Conservation (phyloP, 2,888 invertebrate species). For the Zhengitettix transpicula region DNA sequence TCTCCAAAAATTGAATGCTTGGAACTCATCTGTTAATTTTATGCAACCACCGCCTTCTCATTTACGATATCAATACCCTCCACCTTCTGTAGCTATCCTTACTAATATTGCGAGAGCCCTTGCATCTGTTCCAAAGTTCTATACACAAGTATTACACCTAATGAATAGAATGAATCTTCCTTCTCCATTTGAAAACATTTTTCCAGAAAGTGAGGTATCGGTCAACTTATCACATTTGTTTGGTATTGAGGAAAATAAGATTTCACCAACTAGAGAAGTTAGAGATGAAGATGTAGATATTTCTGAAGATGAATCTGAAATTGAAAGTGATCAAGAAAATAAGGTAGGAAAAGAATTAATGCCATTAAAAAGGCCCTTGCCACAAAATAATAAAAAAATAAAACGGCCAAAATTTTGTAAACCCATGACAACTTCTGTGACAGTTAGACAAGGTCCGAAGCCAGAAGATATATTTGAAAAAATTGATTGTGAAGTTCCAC, state of each 20-base stretch:
- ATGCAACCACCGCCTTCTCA: constrained; percentile 60
- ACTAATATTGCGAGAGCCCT: constrained; percentile 64
- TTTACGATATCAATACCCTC: constrained; percentile 65
- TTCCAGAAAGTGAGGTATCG: constrained; percentile 8
- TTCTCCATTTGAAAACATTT: constrained; percentile 49
- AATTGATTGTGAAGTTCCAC: constrained; percentile 25
- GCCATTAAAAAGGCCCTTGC: constrained; percentile 28
- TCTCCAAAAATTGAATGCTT: constrained; percentile 39
- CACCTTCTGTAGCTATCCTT: constrained; percentile 51
- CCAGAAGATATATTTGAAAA: constrained; percentile 38
- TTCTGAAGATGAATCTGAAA: constrained; percentile 39
- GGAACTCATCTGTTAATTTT: constrained; percentile 42
- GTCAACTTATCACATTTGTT: not conserved
- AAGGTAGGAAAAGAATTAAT: constrained; percentile 20
- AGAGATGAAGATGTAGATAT: constrained; percentile 7
- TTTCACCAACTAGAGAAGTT: constrained; percentile 14
- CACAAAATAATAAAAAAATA: constrained; percentile 29
- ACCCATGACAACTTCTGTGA: constrained; percentile 15
- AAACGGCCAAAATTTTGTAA: constrained; percentile 39
- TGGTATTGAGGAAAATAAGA: constrained; percentile 16
- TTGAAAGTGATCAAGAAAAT: constrained; percentile 41
- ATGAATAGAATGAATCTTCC: constrained; percentile 92
- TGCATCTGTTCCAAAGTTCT: constrained; percentile 61
- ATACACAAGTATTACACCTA: constrained; percentile 64
- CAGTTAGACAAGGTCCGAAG: constrained; percentile 20